Conservation (phyloP, 2,113 vertebrate genomes). For the Caretta caretta region DNA sequence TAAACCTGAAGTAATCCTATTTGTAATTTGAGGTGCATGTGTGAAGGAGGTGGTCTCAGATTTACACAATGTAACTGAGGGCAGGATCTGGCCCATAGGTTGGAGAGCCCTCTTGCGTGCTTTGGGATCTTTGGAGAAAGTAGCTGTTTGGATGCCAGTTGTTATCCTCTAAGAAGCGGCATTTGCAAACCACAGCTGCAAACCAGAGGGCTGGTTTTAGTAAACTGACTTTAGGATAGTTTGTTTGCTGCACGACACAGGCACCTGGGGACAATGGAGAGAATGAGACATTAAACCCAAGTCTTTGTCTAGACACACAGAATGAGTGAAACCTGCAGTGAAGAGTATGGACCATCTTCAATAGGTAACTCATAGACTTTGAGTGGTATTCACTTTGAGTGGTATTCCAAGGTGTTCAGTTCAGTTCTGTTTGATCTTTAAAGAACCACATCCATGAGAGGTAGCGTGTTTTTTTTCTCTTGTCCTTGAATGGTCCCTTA, state of each 20-base stretch:
- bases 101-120: neutral
- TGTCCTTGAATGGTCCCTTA: neutral
- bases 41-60: neutral
- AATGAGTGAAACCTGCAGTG: neutral
- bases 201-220: neutral
- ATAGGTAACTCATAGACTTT: neutral
- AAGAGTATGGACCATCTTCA: neutral
- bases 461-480: neutral
- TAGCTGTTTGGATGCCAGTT: neutral
- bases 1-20: neutral
- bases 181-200: neutral
- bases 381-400: neutral
- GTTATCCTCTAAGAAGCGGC: neutral
- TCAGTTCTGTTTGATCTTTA: neutral
- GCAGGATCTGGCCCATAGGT: neutral
- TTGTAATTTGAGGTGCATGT: neutral
- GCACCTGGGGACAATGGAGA: neutral
- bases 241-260: neutral
- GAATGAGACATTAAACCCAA: neutral
- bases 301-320: accelerated
- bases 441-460: neutral
- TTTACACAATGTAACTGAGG: neutral
- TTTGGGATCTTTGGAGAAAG: neutral
- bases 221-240: neutral
- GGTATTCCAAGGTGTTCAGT: neutral